Conservation (phyloP, 2,888 invertebrate species). For the Eristalis tenax region DNA sequence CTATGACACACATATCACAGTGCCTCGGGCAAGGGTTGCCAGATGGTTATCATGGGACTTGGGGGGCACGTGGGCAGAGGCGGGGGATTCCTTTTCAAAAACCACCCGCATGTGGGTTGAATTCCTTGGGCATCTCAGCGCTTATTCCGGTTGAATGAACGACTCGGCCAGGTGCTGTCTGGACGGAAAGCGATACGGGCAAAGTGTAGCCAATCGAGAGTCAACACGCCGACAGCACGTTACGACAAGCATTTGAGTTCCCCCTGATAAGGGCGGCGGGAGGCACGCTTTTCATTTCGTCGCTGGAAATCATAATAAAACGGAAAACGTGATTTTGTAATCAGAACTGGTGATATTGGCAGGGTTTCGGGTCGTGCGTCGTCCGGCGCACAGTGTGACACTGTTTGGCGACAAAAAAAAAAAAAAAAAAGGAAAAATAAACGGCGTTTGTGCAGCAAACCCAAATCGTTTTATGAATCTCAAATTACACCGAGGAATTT, state of each 20-base stretch:
- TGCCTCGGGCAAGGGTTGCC: background rate
- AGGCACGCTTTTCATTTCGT: background rate
- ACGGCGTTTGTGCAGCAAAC: no score
- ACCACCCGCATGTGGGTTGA: background rate
- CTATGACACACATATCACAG: slow-evolving; percentile 6
- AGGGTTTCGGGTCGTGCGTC: slow-evolving; percentile 2
- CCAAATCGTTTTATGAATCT: no score
- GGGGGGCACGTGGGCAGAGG: background rate
- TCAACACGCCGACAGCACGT: background rate
- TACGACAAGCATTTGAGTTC: background rate
- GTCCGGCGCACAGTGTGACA: background rate
- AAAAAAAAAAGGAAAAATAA: no score
- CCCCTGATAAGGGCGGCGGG: background rate
- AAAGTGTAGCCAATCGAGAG: background rate
- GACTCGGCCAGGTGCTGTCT: background rate
- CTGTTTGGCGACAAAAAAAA: no score
- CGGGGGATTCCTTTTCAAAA: background rate
- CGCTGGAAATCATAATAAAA: background rate
- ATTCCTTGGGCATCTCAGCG: background rate
- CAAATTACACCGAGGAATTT: no score
- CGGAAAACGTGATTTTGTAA: slow-evolving; percentile 10
- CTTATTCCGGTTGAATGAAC: slow-evolving; percentile 13
- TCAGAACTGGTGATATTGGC: background rate
- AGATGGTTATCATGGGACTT: background rate
- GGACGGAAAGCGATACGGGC: background rate